A percentile compares a stretch with the other conserved stretches of the same genome.
phyloP scores from a whole-genome alignment of 2,113 vertebrate species.

The Engraulis encrasicolus region DNA sequence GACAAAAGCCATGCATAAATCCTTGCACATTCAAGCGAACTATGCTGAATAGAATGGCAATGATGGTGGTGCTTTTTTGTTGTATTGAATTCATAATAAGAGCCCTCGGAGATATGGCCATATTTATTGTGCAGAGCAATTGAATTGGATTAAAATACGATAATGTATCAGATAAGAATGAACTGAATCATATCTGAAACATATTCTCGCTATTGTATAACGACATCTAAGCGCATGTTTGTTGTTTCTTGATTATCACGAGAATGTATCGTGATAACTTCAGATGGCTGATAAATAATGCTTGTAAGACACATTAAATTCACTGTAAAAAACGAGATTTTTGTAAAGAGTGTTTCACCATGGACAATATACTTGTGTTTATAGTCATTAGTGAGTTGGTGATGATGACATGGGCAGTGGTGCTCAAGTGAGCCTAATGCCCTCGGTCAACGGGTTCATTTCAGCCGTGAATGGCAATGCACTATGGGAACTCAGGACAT shows the following conservation, averaged over 20 bases:
- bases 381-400: neutral
- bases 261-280: neutral
- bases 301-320: too few species aligned
- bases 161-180: neutral
- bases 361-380: neutral
- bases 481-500: neutral
- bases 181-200: neutral
- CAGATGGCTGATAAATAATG: neutral
- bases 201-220: neutral
- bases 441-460: neutral
- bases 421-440: neutral
- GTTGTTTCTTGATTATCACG: neutral
- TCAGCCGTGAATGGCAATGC: neutral
- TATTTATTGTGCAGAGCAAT: neutral
- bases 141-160: neutral
- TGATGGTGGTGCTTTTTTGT: neutral
- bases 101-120: neutral
- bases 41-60: neutral
- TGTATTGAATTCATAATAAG: neutral
- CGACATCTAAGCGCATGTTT: neutral
- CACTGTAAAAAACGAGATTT: too few species aligned
- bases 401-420: neutral
- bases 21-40: constrained; percentile 27
- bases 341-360: neutral
- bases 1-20: constrained; percentile 53